A percentile compares a stretch with the other conserved stretches of the same genome.
Conservation (phyloP, 2,888 invertebrate species). For the Himalopsyche tibetana region DNA sequence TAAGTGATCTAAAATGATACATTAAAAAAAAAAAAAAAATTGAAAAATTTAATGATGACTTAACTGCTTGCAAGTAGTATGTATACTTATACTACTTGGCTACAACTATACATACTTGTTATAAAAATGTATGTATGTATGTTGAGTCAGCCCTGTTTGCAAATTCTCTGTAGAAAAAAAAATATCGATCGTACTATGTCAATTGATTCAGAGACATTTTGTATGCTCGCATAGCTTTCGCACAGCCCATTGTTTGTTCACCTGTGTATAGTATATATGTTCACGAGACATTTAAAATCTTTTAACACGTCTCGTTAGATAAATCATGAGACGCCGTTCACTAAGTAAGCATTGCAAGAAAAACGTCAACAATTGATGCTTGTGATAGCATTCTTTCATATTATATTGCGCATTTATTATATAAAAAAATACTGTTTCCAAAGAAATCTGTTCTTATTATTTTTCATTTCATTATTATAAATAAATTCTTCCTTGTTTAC, state of each 20-base stretch:
- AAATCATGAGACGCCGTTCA: neutral
- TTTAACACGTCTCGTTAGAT: neutral
- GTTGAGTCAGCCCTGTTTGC: neutral
- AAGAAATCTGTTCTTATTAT: too few relatives aligned
- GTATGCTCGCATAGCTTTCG: slow-evolving; percentile 10
- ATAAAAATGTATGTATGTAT: too few relatives aligned
- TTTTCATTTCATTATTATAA: too few relatives aligned
- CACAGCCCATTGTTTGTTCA: neutral
- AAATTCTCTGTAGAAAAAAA: neutral
- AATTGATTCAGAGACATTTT: slow-evolving; percentile 27
- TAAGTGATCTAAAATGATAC: too few relatives aligned
- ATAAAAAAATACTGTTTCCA: neutral
- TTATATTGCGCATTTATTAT: neutral
- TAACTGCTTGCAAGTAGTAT: too few relatives aligned
- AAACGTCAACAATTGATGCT: neutral
- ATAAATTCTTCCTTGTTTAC: too few relatives aligned
- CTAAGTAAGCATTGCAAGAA: neutral
- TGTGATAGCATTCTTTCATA: neutral
- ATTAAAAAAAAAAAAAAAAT: too few relatives aligned
- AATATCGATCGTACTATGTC: slow-evolving; percentile 8
- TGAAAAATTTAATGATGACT: too few relatives aligned
- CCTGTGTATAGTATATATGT: too few relatives aligned
- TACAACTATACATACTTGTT: too few relatives aligned
- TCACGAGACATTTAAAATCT: neutral
- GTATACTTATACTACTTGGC: too few relatives aligned